These are phyloP conservation scores for Ictalurus furcatus DNA, from an alignment of 2,113 vertebrate species.

Conservation along the genomic window DNA sequence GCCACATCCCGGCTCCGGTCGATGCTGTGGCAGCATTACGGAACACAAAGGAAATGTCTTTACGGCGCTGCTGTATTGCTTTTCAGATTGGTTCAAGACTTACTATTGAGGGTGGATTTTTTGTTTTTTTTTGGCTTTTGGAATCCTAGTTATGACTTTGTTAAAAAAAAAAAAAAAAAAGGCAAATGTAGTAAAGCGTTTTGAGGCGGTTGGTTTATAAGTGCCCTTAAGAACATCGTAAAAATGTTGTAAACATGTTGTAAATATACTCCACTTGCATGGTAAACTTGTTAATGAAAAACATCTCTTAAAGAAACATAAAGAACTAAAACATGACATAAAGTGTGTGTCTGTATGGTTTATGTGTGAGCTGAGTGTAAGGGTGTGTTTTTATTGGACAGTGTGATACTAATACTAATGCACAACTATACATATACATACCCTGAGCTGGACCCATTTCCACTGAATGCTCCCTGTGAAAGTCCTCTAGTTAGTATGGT, in stretches of 20 bases:
- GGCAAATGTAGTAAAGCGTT: not conserved
- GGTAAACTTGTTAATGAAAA: constrained; percentile 21
- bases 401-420: not conserved
- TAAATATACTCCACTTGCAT: constrained; percentile 22
- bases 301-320: not conserved
- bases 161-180: not conserved
- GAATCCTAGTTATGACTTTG: not conserved
- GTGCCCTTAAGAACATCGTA: not conserved
- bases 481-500: not conserved
- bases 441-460: not conserved
- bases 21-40: constrained; percentile 60
- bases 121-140: not conserved
- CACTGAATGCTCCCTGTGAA: not conserved
- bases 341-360: not conserved
- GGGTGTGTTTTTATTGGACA: not conserved
- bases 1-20: constrained; percentile 71
- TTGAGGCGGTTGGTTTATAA: constrained; percentile 25
- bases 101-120: not conserved
- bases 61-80: constrained; percentile 9
- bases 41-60: constrained; percentile 41
- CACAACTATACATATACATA: not conserved
- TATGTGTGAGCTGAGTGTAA: constrained; percentile 6
- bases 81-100: not conserved
- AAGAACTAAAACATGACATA: not conserved
- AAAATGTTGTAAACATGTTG: constrained; percentile 26